A percentile compares a stretch with the other conserved stretches of the same genome.
These are phyloP conservation scores for Rutpela maculata DNA, from an alignment of 2,888 invertebrate species.

Conservation along the genomic window DNA sequence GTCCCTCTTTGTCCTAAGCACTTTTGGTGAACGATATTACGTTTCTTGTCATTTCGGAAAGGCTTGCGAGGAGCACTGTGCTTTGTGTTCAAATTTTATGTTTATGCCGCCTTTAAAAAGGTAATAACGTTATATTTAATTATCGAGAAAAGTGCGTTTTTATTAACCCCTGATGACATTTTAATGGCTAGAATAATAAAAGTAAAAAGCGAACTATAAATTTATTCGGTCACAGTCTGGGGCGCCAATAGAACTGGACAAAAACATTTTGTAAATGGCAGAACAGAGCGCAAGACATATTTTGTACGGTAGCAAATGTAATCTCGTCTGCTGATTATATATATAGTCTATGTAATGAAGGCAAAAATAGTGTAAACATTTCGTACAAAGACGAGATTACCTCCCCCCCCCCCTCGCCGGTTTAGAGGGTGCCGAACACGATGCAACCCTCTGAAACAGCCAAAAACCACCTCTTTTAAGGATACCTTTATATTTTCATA, in stretches of 20 bases:
- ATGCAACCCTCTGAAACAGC: too few species aligned
- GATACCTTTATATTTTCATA: too few species aligned
- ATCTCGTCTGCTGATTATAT: too few species aligned
- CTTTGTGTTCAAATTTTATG: slow-evolving; percentile 37
- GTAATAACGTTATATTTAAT: slow-evolving; percentile 49
- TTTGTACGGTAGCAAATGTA: too few species aligned
- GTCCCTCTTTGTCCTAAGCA: background rate
- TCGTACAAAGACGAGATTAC: too few species aligned
- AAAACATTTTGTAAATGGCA: background rate
- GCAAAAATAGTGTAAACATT: too few species aligned
- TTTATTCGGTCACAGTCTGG: background rate
- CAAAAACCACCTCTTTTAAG: too few species aligned
- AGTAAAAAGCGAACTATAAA: background rate
- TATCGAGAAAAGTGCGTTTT: slow-evolving; percentile 43
- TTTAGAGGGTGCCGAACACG: too few species aligned
- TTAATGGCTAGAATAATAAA: slow-evolving; percentile 42
- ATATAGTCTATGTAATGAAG: too few species aligned
- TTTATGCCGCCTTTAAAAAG: slow-evolving; percentile 48
- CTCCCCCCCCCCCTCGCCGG: too few species aligned
- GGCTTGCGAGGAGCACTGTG: background rate
- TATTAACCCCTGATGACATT: slow-evolving; percentile 43
- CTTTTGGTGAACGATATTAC: slow-evolving; percentile 40
- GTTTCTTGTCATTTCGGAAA: slow-evolving; percentile 45
- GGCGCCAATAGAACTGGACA: background rate
- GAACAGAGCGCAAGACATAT: background rate